phyloP scores from a whole-genome alignment of 2,113 vertebrate genomes.

The Melanerpes formicivorus region DNA sequence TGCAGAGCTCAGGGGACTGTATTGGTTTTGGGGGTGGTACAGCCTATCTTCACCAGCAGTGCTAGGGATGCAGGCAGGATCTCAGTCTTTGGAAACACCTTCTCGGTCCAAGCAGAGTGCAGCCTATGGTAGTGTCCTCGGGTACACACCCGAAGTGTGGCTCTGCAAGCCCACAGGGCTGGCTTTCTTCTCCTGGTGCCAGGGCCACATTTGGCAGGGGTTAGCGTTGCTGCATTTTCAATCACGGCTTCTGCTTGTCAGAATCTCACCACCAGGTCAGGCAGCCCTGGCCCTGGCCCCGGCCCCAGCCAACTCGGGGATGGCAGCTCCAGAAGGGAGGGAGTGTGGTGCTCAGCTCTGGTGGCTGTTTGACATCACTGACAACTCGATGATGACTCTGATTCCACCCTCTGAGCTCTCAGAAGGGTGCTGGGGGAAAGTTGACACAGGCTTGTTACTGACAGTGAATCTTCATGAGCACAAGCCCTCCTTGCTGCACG shows the following conservation, averaged over 20 bases:
- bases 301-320: rapidly evolving
- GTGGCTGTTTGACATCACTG: background rate
- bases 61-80: rapidly evolving
- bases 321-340: background rate
- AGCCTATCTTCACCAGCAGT: background rate
- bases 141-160: rapidly evolving
- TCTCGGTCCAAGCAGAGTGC: background rate
- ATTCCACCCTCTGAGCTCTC: background rate
- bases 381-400: background rate
- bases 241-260: background rate
- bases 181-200: background rate
- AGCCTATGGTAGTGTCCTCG: background rate
- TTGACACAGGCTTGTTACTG: background rate
- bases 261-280: rapidly evolving
- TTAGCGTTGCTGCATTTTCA: rapidly evolving
- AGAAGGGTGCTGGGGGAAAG: background rate
- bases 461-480: rapidly evolving
- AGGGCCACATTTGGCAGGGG: background rate
- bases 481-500: rapidly evolving
- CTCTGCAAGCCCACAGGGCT: background rate
- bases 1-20: background rate
- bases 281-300: background rate
- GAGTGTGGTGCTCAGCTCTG: background rate
- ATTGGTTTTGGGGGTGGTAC: background rate
- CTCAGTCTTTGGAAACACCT: background rate